Evolutionary conservation across 2,888 invertebrate genomes (phyloP).

Genomic region (Sycophila texana): DNA sequence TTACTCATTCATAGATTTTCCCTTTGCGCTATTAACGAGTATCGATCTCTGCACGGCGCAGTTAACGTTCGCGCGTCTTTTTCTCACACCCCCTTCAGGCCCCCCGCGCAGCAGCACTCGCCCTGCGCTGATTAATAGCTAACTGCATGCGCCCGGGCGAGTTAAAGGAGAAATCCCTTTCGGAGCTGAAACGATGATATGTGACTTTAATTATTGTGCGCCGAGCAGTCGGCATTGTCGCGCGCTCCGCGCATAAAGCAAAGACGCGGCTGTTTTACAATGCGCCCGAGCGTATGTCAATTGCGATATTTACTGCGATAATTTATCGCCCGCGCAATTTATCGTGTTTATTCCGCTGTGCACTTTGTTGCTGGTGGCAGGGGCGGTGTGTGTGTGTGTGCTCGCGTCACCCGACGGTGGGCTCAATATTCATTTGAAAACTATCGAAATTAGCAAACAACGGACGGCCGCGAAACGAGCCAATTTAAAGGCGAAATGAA

Average conservation of each 20-base stretch:
- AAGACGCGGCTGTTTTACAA: conserved; percentile 13
- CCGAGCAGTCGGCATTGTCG: background rate
- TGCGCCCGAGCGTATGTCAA: conserved; percentile 11
- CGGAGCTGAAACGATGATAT: conserved; percentile 21
- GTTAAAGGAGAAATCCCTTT: conserved; percentile 21
- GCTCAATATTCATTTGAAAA: background rate
- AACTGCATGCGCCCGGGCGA: background rate
- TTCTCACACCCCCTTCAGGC: background rate
- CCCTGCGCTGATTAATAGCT: conserved; percentile 1
- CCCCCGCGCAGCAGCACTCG: too few relatives aligned
- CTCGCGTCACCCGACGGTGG: too few relatives aligned
- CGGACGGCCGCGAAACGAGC: background rate
- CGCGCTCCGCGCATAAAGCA: conserved; percentile 23
- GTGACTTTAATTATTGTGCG: conserved; percentile 32
- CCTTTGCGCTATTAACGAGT: background rate
- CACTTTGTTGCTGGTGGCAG: background rate
- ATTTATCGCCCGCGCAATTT: conserved; percentile 33
- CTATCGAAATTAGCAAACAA: background rate
- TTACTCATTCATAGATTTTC: background rate
- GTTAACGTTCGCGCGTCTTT: background rate
- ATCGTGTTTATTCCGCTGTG: background rate
- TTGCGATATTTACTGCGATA: conserved; percentile 31
- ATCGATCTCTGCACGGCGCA: background rate
- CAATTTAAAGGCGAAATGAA: conserved; percentile 2
- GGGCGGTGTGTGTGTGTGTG: background rate